Percentiles rank a stretch among this genome's conserved stretches.
Conservation (phyloP, 2,797 vertebrate genomes). For the Myotis myotis region DNA sequence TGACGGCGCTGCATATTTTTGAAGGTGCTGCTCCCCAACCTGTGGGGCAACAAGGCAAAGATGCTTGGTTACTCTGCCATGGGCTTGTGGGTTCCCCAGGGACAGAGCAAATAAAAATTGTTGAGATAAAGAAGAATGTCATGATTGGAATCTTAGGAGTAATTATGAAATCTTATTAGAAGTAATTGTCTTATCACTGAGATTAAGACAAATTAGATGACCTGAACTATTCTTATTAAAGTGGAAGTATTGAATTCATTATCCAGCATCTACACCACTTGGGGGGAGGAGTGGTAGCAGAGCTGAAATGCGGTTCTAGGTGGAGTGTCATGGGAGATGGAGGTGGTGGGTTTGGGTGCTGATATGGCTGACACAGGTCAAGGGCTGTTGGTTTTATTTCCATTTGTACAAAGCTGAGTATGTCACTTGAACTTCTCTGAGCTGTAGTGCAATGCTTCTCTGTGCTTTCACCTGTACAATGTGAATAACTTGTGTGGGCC, state of each 20-base stretch:
- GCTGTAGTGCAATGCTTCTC: background rate
- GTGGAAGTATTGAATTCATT: background rate
- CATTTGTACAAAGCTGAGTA: background rate
- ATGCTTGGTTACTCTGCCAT: background rate
- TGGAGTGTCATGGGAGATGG: background rate
- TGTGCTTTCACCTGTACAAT: background rate
- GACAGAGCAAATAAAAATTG: background rate
- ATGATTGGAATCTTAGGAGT: background rate
- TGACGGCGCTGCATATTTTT: slow-evolving; percentile 94
- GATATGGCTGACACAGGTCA: background rate
- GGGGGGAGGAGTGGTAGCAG: background rate
- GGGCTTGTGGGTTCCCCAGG: background rate
- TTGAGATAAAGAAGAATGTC: background rate
- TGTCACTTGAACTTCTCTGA: background rate
- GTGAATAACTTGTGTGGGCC: background rate
- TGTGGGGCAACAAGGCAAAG: slow-evolving; percentile 74
- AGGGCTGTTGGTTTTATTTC: background rate
- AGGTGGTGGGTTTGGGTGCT: background rate
- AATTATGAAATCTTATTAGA: background rate
- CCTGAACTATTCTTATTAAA: background rate
- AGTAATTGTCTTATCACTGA: background rate
- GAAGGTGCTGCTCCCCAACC: slow-evolving; percentile 84
- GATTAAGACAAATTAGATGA: background rate
- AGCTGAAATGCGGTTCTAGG: background rate
- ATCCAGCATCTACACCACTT: accelerated